These are phyloP conservation scores for Petaurus breviceps DNA, from an alignment of 2,113 vertebrate species.

Conservation along the genomic window DNA sequence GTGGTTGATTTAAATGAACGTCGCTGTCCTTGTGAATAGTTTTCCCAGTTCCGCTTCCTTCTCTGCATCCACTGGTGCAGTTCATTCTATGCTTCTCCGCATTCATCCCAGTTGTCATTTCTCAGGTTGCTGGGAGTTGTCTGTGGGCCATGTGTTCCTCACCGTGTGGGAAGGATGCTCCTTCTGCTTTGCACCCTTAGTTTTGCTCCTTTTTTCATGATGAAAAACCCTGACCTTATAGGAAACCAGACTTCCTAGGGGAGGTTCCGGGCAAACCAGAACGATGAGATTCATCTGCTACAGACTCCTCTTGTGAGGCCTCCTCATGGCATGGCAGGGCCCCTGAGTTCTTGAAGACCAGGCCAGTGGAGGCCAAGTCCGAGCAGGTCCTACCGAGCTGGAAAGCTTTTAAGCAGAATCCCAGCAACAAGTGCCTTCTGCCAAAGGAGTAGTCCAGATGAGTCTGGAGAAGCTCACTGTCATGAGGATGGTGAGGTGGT, in stretches of 20 bases:
- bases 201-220: background rate
- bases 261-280: background rate
- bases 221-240: background rate
- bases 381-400: background rate
- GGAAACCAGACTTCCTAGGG: background rate
- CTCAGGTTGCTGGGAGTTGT: background rate
- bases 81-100: background rate
- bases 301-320: background rate
- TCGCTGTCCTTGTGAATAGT: background rate
- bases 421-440: background rate
- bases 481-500: background rate
- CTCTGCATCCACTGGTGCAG: background rate
- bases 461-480: background rate
- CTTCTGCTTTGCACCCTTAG: background rate
- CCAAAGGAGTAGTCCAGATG: background rate
- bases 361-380: background rate
- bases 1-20: background rate
- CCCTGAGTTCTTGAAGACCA: background rate
- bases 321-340: background rate
- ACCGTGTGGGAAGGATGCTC: background rate
- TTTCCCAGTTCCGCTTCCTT: background rate
- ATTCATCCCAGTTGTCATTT: background rate
- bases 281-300: background rate
- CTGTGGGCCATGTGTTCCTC: background rate
- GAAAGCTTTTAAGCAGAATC: background rate